phyloP scores from a whole-genome alignment of 2,113 vertebrate genomes.

The Leptodactylus fuscus region DNA sequence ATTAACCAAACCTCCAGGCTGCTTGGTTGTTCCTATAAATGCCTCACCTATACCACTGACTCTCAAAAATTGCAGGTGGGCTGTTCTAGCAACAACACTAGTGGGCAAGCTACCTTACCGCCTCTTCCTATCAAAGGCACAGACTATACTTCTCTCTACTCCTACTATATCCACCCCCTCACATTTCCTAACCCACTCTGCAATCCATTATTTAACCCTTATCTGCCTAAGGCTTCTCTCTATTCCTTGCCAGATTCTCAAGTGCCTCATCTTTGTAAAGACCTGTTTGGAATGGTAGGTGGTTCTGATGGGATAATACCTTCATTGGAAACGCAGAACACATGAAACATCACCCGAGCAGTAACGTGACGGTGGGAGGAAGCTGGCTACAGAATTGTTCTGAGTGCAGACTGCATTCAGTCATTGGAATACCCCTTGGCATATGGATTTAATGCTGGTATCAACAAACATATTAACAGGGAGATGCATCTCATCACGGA shows the following conservation, averaged over 20 bases:
- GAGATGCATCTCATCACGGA: constrained; percentile 27
- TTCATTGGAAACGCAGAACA: background rate
- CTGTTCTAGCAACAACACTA: background rate
- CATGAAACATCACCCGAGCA: background rate
- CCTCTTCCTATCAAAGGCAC: background rate
- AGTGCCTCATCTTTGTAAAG: background rate
- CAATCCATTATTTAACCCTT: background rate
- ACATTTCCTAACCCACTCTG: background rate
- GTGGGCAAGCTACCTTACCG: background rate
- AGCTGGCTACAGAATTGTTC: constrained; percentile 15
- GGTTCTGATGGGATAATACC: background rate
- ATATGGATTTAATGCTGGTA: constrained; percentile 54
- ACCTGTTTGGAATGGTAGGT: background rate
- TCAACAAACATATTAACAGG: constrained; percentile 55
- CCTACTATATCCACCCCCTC: background rate
- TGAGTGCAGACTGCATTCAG: constrained; percentile 20
- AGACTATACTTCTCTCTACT: background rate
- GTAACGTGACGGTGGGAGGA: constrained; percentile 30
- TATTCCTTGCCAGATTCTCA: background rate
- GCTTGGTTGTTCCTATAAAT: background rate
- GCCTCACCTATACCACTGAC: background rate
- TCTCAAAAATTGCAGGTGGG: background rate
- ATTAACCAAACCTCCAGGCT: too few relatives aligned
- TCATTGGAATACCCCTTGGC: constrained; percentile 48
- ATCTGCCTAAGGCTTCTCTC: background rate